phyloP scores from a whole-genome alignment of 64 coral and sea anemone species.

The Montipora cactus region DNA sequence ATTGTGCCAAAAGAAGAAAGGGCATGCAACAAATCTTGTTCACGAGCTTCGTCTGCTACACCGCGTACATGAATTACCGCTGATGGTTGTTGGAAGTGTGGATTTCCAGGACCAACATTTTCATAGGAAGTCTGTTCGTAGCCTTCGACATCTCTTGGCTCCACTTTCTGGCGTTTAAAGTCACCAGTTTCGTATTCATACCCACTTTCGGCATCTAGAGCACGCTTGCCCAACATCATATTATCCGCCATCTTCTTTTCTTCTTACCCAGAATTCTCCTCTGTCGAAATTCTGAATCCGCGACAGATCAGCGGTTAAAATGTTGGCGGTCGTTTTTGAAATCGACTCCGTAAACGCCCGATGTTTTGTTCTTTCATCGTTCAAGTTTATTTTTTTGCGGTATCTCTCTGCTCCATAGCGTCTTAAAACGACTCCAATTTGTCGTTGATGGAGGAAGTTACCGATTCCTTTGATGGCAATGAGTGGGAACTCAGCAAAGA shows the following conservation, averaged over 20 bases:
- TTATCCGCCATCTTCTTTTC: background rate
- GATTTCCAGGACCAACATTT: constrained; percentile 9
- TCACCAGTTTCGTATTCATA: constrained; percentile 47
- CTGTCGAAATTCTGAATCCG: background rate
- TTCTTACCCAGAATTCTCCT: background rate
- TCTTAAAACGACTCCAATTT: background rate
- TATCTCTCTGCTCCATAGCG: background rate
- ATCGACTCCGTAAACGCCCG: constrained; percentile 25
- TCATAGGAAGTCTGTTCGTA: constrained; percentile 11
- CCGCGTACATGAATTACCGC: constrained; percentile 93
- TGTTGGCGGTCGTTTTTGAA: constrained; percentile 75
- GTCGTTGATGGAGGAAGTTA: constrained; percentile 64
- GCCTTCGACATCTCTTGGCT: background rate
- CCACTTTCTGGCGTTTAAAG: constrained; percentile 68
- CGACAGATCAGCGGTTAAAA: background rate
- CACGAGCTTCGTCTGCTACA: constrained; percentile 88
- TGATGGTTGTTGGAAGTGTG: constrained; percentile 79
- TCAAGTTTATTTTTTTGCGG: background rate
- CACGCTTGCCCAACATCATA: constrained; percentile 85
- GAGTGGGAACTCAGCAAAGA: constrained; percentile 99
- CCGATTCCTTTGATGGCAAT: constrained; percentile 57
- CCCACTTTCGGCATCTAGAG: constrained; percentile 37
- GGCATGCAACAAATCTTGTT: constrained; percentile 85
- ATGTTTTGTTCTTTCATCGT: background rate
- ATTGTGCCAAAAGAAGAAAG: constrained; percentile 79